Percentiles rank a stretch among this genome's conserved stretches.
These are phyloP conservation scores for Ptychoptera contaminata DNA, from an alignment of 2,888 invertebrate genomes.

Conservation along the genomic window DNA sequence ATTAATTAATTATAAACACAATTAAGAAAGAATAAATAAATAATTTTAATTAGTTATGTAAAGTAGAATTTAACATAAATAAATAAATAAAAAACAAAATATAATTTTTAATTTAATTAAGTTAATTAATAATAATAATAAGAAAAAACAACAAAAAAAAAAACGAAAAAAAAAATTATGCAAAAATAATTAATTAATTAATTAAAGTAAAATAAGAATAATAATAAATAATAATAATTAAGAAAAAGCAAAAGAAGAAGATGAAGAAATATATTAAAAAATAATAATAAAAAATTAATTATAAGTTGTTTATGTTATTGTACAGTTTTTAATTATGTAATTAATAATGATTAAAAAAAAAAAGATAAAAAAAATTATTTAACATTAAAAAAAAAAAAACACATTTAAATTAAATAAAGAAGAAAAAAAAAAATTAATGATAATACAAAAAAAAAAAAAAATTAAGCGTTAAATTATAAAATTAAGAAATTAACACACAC, in stretches of 20 bases:
- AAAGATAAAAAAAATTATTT: slow-evolving; percentile 25
- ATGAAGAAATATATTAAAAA: slow-evolving; percentile 25
- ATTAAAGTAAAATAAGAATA: slow-evolving; percentile 9
- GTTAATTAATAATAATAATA: neutral
- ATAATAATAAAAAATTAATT: slow-evolving; percentile 29
- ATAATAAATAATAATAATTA: slow-evolving; percentile 26
- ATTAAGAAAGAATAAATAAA: neutral
- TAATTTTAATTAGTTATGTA: neutral
- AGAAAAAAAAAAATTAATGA: slow-evolving; percentile 1
- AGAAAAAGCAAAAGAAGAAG: slow-evolving; percentile 13
- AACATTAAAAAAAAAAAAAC: slow-evolving; percentile 20
- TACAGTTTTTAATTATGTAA: neutral
- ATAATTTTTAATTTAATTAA: slow-evolving; percentile 2
- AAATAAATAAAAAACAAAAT: neutral
- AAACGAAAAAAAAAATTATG: slow-evolving; percentile 12
- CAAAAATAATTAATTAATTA: neutral
- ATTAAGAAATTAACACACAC: slow-evolving; percentile 31
- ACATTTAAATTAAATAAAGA: neutral
- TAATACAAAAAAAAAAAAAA: slow-evolving; percentile 2
- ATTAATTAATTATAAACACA: neutral
- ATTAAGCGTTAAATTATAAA: slow-evolving; percentile 20
- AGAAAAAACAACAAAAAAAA: slow-evolving; percentile 12
- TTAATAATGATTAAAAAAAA: slow-evolving; percentile 6
- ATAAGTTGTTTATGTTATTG: slow-evolving; percentile 15
- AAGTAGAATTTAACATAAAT: neutral